Evolutionary conservation across 2,888 invertebrate species (phyloP).

Genomic region (Euspilapteryx auroguttella): DNA sequence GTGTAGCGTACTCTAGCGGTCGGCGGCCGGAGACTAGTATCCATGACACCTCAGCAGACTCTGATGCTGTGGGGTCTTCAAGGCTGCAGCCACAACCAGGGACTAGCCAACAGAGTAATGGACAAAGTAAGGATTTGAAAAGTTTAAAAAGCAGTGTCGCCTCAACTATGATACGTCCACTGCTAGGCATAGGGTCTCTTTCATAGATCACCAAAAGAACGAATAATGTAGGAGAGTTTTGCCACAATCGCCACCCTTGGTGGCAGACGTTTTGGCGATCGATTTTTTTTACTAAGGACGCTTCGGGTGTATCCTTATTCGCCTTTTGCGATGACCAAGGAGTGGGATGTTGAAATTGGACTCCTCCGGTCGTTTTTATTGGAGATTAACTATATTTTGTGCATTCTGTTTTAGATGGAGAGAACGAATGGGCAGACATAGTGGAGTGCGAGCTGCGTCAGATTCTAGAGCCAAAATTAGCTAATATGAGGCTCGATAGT

Average conservation of each 20-base stretch:
- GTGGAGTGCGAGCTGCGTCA: slow-evolving; percentile 79
- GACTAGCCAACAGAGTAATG: slow-evolving; percentile 30
- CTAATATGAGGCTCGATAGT: slow-evolving; percentile 63
- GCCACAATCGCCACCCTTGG: too few relatives aligned
- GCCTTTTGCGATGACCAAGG: too few relatives aligned
- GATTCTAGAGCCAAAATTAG: slow-evolving; percentile 74
- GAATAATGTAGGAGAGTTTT: too few relatives aligned
- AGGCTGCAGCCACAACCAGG: slow-evolving; percentile 30
- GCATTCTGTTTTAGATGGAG: slow-evolving; percentile 61
- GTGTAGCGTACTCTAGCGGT: slow-evolving; percentile 78
- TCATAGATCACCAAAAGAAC: too few relatives aligned
- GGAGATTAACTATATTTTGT: neutral
- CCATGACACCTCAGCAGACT: slow-evolving; percentile 62
- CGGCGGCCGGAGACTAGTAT: slow-evolving; percentile 58
- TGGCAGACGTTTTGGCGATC: too few relatives aligned
- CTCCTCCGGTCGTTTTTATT: slow-evolving; percentile 3
- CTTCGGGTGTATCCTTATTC: too few relatives aligned
- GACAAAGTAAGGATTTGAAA: slow-evolving; percentile 21
- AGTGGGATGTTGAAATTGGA: too few relatives aligned
- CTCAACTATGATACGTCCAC: too few relatives aligned
- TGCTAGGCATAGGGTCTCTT: too few relatives aligned
- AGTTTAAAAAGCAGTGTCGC: too few relatives aligned
- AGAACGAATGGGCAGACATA: slow-evolving; percentile 80
- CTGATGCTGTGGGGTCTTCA: slow-evolving; percentile 43
- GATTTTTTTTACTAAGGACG: too few relatives aligned